A percentile compares a stretch with the other conserved stretches of the same genome.
Conservation (phyloP, 2,888 invertebrate genomes). For the Hypolimnas misippus region DNA sequence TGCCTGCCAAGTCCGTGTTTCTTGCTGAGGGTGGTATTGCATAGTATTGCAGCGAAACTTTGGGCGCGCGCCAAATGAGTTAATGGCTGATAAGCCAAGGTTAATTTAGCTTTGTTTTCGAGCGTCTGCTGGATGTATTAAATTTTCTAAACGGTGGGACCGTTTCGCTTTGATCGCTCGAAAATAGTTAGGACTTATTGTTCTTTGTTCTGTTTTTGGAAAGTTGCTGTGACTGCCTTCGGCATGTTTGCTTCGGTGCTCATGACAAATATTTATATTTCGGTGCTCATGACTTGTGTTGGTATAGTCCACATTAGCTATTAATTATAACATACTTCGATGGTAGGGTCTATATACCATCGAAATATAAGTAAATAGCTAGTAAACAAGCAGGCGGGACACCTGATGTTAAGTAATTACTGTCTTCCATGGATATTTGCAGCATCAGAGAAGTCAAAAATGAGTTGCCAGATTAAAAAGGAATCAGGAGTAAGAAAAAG, state of each 20-base stretch:
- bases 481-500: too few species aligned
- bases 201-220: neutral
- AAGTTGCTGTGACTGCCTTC: neutral
- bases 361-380: too few species aligned
- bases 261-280: neutral
- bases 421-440: too few species aligned
- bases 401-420: too few species aligned
- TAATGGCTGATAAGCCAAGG: conserved; percentile 69
- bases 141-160: conserved; percentile 22
- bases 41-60: conserved; percentile 40
- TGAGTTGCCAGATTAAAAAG: too few species aligned
- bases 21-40: conserved; percentile 18
- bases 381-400: too few species aligned
- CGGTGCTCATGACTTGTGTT: too few species aligned
- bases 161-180: conserved; percentile 10
- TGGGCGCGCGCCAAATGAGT: conserved; percentile 69
- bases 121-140: conserved; percentile 15
- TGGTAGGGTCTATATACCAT: too few species aligned
- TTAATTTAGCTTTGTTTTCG: conserved; percentile 58
- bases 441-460: too few species aligned
- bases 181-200: conserved; percentile 4
- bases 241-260: too few species aligned
- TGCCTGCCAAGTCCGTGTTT: conserved; percentile 21
- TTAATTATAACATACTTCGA: too few species aligned
- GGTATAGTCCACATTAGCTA: too few species aligned